Conservation (phyloP, 35 echinoderm and acorn worm species). For the Chiridota heheva region DNA sequence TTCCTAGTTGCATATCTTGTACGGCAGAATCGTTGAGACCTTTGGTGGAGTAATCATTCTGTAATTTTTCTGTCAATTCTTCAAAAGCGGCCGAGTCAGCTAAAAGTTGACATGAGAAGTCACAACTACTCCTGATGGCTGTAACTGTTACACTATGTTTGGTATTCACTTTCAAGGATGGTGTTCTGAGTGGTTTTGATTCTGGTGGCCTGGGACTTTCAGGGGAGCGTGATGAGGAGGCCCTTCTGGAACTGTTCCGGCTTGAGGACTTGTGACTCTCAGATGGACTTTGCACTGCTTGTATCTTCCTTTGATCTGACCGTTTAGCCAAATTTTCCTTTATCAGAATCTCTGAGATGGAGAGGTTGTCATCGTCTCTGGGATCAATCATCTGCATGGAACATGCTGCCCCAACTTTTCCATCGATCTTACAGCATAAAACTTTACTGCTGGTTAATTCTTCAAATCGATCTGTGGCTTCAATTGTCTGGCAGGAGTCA, state of each 20-base stretch:
- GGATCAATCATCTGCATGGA: slow-evolving; percentile 70
- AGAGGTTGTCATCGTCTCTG: slow-evolving; percentile 64
- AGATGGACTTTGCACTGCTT: background rate
- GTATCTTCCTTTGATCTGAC: slow-evolving; percentile 19
- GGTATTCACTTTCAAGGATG: slow-evolving; percentile 34
- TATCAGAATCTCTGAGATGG: slow-evolving; percentile 62
- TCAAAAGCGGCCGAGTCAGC: slow-evolving; percentile 60
- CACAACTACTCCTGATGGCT: slow-evolving; percentile 12
- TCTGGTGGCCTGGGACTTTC: slow-evolving; percentile 1
- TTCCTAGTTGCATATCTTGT: slow-evolving; percentile 26
- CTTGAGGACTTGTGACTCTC: slow-evolving; percentile 9
- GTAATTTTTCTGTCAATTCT: slow-evolving; percentile 52
- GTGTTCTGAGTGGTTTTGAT: slow-evolving; percentile 46
- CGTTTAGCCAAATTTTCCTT: slow-evolving; percentile 72
- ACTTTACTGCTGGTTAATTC: slow-evolving; percentile 66
- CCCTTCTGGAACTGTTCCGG: slow-evolving; percentile 16
- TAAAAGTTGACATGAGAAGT: slow-evolving; percentile 73
- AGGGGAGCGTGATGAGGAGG: slow-evolving; percentile 31
- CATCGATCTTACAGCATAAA: slow-evolving; percentile 65
- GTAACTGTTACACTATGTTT: slow-evolving; percentile 56
- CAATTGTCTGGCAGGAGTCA: slow-evolving; percentile 13
- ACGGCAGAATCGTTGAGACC: slow-evolving; percentile 20
- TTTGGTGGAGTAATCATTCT: slow-evolving; percentile 48
- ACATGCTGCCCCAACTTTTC: slow-evolving; percentile 52
- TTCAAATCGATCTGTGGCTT: slow-evolving; percentile 61